Percentiles rank a stretch among this genome's conserved stretches.
These are phyloP conservation scores for Calonectris borealis DNA, from an alignment of 2,113 vertebrate species.

Conservation along the genomic window DNA sequence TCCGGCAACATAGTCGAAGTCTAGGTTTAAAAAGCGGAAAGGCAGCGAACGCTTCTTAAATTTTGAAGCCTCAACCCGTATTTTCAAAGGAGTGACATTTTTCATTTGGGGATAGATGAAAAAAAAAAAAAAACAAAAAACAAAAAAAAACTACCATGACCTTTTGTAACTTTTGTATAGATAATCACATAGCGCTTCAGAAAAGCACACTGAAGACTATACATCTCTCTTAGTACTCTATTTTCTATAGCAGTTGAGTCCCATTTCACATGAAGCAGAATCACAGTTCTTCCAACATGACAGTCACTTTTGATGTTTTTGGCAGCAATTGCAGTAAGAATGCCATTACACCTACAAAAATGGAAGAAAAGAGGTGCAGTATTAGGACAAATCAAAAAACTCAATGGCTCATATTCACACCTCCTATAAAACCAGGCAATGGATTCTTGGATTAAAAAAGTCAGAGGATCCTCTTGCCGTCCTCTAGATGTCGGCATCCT, in stretches of 20 bases:
- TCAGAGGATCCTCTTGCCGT: not conserved
- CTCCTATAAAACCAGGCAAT: not conserved
- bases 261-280: not conserved
- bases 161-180: not conserved
- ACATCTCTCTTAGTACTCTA: not conserved
- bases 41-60: not conserved
- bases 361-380: not conserved
- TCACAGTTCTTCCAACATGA: not conserved
- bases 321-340: not conserved
- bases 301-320: not conserved
- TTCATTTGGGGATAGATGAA: not conserved
- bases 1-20: not conserved
- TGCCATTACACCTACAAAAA: not conserved
- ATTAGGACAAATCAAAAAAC: not conserved
- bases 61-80: not conserved
- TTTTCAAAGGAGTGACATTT: not conserved
- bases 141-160: not conserved
- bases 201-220: not conserved
- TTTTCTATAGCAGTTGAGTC: not conserved
- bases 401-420: not conserved
- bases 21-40: not conserved
- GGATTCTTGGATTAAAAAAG: not conserved
- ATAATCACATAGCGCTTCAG: not conserved
- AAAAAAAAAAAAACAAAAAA: not conserved
- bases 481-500: not conserved